Conservation (phyloP, 2,797 vertebrate species). For the Betta splendens region DNA sequence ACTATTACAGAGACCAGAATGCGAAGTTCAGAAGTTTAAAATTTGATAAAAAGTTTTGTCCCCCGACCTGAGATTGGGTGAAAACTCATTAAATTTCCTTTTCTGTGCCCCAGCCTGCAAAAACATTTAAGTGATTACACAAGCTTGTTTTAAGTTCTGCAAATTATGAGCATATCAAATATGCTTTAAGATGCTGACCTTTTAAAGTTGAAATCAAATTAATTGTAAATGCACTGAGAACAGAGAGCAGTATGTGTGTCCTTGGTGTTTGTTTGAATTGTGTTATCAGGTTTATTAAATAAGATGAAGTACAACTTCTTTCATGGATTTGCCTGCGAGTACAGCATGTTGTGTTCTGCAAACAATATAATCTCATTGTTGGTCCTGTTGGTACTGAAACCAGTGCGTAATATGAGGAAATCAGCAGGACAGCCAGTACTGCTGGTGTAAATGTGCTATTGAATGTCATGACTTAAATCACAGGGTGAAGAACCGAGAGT, state of each 20-base stretch:
- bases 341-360: not conserved
- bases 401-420: too few species aligned
- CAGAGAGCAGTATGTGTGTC: not conserved
- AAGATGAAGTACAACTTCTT: too few species aligned
- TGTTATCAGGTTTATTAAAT: not conserved
- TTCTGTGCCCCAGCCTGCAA: conserved; percentile 17
- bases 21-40: conserved; percentile 26
- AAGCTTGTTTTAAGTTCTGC: conserved; percentile 15
- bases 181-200: conserved; percentile 14
- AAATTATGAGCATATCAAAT: conserved; percentile 9
- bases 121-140: conserved; percentile 16
- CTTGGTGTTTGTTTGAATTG: not conserved
- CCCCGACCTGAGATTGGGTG: conserved; percentile 44
- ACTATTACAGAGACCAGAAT: conserved; percentile 35
- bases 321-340: not conserved
- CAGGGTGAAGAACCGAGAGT: not conserved
- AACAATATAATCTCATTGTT: not conserved
- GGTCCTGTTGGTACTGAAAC: conserved; percentile 7
- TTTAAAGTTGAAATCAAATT: not conserved
- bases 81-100: conserved; percentile 23
- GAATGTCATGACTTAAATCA: conserved; percentile 22
- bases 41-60: conserved; percentile 16
- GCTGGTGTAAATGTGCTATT: not conserved
- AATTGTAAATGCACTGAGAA: not conserved
- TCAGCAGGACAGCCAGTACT: conserved; percentile 1